Percentiles rank a stretch among this genome's conserved stretches.
These are phyloP conservation scores for Paradoxurus hermaphroditus DNA, from an alignment of 2,113 vertebrate genomes.

Conservation along the genomic window DNA sequence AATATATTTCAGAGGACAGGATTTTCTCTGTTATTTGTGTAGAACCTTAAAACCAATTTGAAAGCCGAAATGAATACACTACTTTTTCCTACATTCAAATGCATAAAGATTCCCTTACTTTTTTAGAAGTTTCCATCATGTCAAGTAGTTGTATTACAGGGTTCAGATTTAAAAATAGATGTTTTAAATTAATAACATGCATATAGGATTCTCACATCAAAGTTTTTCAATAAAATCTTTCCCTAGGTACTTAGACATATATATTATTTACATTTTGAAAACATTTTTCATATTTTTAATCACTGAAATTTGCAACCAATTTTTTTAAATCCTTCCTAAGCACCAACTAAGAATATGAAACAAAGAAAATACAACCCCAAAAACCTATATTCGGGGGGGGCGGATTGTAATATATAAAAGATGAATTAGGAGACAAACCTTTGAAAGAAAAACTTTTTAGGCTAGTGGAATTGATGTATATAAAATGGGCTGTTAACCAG, in stretches of 20 bases:
- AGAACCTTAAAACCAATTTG: background rate
- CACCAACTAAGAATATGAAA: background rate
- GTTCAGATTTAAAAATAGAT: background rate
- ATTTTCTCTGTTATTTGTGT: background rate
- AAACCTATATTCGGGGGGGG: background rate
- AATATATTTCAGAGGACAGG: background rate
- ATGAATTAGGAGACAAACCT: background rate
- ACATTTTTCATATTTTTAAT: background rate
- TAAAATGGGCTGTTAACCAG: background rate
- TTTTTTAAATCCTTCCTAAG: background rate
- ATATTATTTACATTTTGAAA: slow-evolving; percentile 6
- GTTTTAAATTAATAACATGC: slow-evolving; percentile 25
- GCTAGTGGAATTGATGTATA: background rate
- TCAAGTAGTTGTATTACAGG: background rate
- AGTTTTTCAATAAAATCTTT: slow-evolving; percentile 40
- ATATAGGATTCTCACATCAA: background rate
- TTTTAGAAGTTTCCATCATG: background rate
- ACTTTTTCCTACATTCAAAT: background rate
- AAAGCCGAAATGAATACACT: background rate
- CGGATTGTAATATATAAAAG: background rate
- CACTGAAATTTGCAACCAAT: background rate
- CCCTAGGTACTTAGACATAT: background rate
- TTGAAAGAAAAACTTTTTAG: background rate
- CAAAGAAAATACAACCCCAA: background rate
- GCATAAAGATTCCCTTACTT: background rate